These are phyloP conservation scores for Notarius lentiginosus DNA, from an alignment of 2,113 vertebrate genomes.

Conservation along the genomic window DNA sequence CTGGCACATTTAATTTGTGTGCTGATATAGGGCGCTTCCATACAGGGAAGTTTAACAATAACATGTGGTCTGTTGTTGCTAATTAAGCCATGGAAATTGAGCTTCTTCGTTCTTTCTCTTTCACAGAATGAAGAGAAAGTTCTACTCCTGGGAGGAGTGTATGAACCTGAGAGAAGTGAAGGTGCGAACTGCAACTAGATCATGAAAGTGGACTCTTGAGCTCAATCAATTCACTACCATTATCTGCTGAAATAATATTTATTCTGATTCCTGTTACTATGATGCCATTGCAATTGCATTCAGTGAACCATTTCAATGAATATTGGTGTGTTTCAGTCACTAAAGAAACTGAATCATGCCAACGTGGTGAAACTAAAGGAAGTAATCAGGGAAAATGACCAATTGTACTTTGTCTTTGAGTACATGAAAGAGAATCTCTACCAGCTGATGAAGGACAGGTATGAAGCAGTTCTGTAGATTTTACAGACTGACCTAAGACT, in stretches of 20 bases:
- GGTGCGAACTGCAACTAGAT: conserved; percentile 70
- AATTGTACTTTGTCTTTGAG: conserved; percentile 98
- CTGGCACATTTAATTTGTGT: background rate
- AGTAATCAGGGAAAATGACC: conserved; percentile 96
- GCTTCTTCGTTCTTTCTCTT: conserved; percentile 37
- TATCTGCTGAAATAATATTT: background rate
- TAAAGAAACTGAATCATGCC: conserved; percentile 97
- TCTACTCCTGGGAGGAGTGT: conserved; percentile 98
- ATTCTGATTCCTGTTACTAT: conserved; percentile 11
- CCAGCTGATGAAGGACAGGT: conserved; percentile 99
- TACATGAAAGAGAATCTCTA: conserved; percentile 99
- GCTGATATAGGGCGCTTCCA: background rate
- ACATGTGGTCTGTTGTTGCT: conserved; percentile 17
- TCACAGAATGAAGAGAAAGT: conserved; percentile 96
- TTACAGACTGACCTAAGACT: background rate
- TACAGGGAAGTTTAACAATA: background rate
- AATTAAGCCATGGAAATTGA: conserved; percentile 37
- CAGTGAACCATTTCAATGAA: background rate
- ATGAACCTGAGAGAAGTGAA: conserved; percentile 98
- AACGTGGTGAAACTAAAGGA: conserved; percentile 98
- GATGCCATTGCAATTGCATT: background rate
- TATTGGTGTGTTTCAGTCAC: conserved; percentile 76
- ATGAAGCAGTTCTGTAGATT: conserved; percentile 44
- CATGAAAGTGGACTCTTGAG: background rate
- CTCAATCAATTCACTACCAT: background rate